Percentiles rank a stretch among this genome's conserved stretches.
phyloP scores from a whole-genome alignment of 2,113 vertebrate species.

The Phainopepla nitens region DNA sequence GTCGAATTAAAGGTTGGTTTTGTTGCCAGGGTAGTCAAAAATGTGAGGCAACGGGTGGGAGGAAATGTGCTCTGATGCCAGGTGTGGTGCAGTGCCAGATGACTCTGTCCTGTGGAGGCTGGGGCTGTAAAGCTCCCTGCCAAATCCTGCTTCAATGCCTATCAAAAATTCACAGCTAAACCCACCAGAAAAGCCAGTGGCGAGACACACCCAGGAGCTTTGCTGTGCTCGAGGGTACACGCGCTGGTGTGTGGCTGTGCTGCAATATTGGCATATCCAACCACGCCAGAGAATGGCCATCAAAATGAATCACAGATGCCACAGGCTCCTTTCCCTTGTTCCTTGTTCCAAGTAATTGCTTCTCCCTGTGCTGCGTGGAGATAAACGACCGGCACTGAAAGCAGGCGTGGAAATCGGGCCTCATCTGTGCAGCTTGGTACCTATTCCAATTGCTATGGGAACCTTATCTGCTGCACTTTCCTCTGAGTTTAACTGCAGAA shows the following conservation, averaged over 20 bases:
- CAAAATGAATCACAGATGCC: neutral
- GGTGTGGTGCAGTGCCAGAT: neutral
- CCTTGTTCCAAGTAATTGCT: conserved; percentile 30
- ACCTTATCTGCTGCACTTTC: conserved; percentile 30
- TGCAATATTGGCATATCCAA: neutral
- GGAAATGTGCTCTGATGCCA: neutral
- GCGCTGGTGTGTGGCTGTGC: accelerated
- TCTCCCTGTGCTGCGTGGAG: neutral
- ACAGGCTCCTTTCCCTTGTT: neutral
- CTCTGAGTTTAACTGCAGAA: neutral
- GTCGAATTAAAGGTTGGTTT: neutral
- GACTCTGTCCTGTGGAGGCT: neutral
- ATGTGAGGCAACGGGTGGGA: neutral
- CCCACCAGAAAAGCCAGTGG: neutral
- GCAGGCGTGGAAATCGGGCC: neutral
- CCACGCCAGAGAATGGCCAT: neutral
- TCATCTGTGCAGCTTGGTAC: neutral
- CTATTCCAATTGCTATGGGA: conserved; percentile 45
- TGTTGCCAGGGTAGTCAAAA: neutral
- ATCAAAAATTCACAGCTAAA: neutral
- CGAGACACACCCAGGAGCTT: neutral
- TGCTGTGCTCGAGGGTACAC: neutral
- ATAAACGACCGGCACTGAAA: neutral
- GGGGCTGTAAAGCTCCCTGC: neutral
- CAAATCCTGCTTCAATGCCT: neutral